Conservation (phyloP, 2,113 vertebrate species). For the Mungos mungo region DNA sequence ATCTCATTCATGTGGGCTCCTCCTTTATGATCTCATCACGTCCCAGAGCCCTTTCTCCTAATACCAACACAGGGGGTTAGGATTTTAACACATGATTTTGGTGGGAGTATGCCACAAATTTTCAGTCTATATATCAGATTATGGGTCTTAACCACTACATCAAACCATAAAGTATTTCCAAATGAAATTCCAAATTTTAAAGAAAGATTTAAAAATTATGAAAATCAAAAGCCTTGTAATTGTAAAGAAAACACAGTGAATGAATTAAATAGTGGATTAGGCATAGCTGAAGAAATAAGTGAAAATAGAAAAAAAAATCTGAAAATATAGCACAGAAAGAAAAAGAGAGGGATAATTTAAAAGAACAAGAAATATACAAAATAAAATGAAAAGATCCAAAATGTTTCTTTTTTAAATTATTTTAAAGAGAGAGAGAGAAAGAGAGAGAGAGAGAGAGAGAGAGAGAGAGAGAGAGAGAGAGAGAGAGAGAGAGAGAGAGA, state of each 20-base stretch:
- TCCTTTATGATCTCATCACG: background rate
- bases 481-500: too few species aligned
- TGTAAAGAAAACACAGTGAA: background rate
- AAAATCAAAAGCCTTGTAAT: background rate
- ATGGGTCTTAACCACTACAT: background rate
- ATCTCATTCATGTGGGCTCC: background rate
- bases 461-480: too few species aligned
- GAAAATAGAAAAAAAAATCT: background rate
- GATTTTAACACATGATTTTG: background rate
- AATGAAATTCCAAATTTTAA: constrained; percentile 1
- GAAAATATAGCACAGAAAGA: background rate
- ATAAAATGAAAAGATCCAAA: background rate
- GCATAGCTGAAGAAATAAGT: background rate
- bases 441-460: too few species aligned
- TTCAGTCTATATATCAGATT: background rate
- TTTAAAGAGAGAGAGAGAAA: too few species aligned
- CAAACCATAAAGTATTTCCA: background rate
- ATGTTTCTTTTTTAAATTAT: too few species aligned
- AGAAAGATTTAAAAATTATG: background rate
- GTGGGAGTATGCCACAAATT: background rate
- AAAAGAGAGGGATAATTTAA: background rate
- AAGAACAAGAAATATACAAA: background rate
- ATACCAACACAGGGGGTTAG: background rate
- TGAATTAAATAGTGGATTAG: background rate
- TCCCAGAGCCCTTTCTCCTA: background rate